A percentile compares a stretch with the other conserved stretches of the same genome.
Conservation (phyloP, 1,140 invertebrate species). For the Ectropis grisescens region DNA sequence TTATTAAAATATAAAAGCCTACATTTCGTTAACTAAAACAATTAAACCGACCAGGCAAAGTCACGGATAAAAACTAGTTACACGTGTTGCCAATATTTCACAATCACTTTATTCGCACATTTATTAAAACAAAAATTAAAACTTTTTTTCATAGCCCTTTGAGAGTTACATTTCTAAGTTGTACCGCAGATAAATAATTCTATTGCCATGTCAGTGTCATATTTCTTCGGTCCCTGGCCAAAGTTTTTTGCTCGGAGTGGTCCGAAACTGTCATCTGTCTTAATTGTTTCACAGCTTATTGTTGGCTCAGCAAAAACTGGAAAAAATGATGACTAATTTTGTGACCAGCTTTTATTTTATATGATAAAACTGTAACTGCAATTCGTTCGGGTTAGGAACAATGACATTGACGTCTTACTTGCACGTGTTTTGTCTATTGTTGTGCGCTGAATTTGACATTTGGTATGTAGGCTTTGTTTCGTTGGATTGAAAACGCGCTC, state of each 20-base stretch:
- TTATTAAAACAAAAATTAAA: too few species aligned
- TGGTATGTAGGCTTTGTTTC: not conserved
- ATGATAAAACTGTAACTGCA: not conserved
- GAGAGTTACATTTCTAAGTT: too few species aligned
- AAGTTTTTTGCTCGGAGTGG: slow-evolving; percentile 39
- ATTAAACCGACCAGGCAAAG: too few species aligned
- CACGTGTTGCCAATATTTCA: too few species aligned
- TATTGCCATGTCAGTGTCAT: slow-evolving; percentile 33
- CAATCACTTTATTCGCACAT: too few species aligned
- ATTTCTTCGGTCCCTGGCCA: slow-evolving; percentile 33
- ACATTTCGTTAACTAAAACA: too few species aligned
- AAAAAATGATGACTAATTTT: not conserved
- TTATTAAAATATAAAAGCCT: too few species aligned
- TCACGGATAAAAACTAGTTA: too few species aligned
- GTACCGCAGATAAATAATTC: too few species aligned
- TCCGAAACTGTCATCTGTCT: slow-evolving; percentile 33
- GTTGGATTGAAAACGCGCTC: not conserved
- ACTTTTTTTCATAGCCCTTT: too few species aligned
- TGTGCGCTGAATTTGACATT: slow-evolving; percentile 2
- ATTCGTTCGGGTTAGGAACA: slow-evolving; percentile 10
- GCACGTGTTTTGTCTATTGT: slow-evolving; percentile 35
- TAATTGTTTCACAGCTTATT: slow-evolving; percentile 42
- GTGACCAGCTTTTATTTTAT: not conserved
- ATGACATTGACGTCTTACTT: slow-evolving; percentile 10
- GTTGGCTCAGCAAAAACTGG: slow-evolving; percentile 5